Conservation (phyloP, 2,797 vertebrate species). For the Fistularia commersonii region DNA sequence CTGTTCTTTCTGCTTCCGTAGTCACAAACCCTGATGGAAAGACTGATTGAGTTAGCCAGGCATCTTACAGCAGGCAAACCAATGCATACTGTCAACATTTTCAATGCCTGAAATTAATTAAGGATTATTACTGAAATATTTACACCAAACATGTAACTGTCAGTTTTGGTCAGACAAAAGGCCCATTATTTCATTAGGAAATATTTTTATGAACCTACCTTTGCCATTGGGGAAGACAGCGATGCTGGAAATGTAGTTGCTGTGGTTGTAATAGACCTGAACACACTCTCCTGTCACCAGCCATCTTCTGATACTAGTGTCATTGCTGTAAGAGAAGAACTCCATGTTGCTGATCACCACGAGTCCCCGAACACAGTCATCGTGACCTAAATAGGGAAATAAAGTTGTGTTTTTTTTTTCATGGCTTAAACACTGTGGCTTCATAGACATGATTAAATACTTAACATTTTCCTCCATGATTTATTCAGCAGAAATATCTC, state of each 20-base stretch:
- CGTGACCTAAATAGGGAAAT: constrained; percentile 80
- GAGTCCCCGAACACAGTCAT: constrained; percentile 94
- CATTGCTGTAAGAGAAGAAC: constrained; percentile 98
- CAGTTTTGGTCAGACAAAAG: not conserved
- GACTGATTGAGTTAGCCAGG: constrained; percentile 84
- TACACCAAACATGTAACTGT: not conserved
- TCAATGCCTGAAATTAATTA: constrained; percentile 86
- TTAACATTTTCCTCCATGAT: too few species aligned
- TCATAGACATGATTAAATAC: too few species aligned
- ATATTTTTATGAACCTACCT: constrained; percentile 73
- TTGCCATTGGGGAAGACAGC: constrained; percentile 86
- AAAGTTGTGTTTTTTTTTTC: too few species aligned
- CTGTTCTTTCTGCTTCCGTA: constrained; percentile 89
- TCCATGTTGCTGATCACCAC: constrained; percentile 87
- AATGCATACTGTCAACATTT: constrained; percentile 79
- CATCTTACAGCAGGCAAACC: not conserved
- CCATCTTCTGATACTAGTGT: constrained; percentile 91
- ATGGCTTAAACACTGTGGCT: too few species aligned
- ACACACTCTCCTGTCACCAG: constrained; percentile 89
- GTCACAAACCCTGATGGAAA: constrained; percentile 83
- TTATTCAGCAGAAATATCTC: too few species aligned
- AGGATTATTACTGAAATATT: not conserved
- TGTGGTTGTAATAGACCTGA: constrained; percentile 91
- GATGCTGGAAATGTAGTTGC: constrained; percentile 96
- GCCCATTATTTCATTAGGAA: too few species aligned